phyloP scores from a whole-genome alignment of 2,888 invertebrate species.

The Onthophagus sagittarius region DNA sequence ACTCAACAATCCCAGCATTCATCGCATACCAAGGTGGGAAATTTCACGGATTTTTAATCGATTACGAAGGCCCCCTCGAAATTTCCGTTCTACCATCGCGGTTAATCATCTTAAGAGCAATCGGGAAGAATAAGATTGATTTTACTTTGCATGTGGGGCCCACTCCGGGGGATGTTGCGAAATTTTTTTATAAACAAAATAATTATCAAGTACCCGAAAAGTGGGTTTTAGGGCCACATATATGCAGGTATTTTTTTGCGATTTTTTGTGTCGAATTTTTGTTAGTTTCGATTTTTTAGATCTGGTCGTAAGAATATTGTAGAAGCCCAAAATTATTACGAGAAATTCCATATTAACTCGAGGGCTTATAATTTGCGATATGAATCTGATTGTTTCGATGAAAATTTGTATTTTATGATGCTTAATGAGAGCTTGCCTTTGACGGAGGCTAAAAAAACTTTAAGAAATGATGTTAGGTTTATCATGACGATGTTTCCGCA shows the following conservation, averaged over 20 bases:
- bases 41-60: conserved; percentile 57
- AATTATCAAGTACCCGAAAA: conserved; percentile 38
- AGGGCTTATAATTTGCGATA: conserved; percentile 32
- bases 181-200: conserved; percentile 32
- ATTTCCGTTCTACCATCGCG: conserved; percentile 53
- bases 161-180: conserved; percentile 48
- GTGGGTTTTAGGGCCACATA: conserved; percentile 50
- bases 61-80: conserved; percentile 55
- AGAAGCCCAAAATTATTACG: conserved; percentile 22
- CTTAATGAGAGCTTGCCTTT: too few species aligned
- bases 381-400: conserved; percentile 50
- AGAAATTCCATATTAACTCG: conserved; percentile 17
- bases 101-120: conserved; percentile 55
- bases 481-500: conserved; percentile 21
- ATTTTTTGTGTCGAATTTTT: too few species aligned
- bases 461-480: conserved; percentile 10
- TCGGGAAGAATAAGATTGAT: conserved; percentile 47
- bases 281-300: not conserved
- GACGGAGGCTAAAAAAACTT: too few species aligned
- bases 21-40: conserved; percentile 52
- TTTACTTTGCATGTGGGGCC: conserved; percentile 54
- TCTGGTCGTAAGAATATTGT: not conserved
- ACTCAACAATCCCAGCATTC: conserved; percentile 52
- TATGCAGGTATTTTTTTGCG: conserved; percentile 49
- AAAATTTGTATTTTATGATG: conserved; percentile 40